Percentiles rank a stretch among this genome's conserved stretches.
phyloP scores from a whole-genome alignment of 2,113 vertebrate species.

The Pipa parva region DNA sequence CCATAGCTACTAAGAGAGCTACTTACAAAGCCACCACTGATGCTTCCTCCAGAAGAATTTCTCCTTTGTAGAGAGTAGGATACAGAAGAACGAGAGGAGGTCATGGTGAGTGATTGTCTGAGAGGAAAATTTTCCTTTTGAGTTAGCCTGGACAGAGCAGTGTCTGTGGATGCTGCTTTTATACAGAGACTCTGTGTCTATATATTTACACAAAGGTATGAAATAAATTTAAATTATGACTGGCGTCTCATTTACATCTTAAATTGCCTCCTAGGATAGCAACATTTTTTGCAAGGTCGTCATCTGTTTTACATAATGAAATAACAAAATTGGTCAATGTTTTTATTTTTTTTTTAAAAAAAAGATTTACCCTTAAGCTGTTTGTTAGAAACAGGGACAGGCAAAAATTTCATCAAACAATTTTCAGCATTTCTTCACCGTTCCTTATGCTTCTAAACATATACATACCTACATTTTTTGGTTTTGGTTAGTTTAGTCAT shows the following conservation, averaged over 20 bases:
- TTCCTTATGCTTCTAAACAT: neutral
- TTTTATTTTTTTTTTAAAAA: slow-evolving; percentile 52
- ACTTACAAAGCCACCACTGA: slow-evolving; percentile 32
- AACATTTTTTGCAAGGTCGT: slow-evolving; percentile 24
- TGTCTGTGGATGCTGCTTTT: slow-evolving; percentile 1
- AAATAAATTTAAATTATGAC: neutral
- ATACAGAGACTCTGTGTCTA: too few species aligned
- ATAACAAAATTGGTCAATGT: slow-evolving; percentile 51
- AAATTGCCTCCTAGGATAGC: slow-evolving; percentile 44
- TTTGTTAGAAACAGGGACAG: neutral
- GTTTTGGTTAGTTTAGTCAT: too few species aligned
- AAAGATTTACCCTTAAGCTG: slow-evolving; percentile 48
- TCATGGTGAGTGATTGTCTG: slow-evolving; percentile 8
- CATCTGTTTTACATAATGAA: slow-evolving; percentile 10
- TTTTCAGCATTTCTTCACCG: neutral
- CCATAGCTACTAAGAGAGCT: slow-evolving; percentile 34
- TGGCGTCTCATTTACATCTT: slow-evolving; percentile 48
- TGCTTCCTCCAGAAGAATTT: neutral
- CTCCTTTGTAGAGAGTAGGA: slow-evolving; percentile 2
- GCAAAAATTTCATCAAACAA: neutral
- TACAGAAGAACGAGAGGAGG: neutral
- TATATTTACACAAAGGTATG: too few species aligned
- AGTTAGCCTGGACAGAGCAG: slow-evolving; percentile 47
- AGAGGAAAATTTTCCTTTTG: too few species aligned
- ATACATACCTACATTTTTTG: too few species aligned